These are phyloP conservation scores for Petrocephalus zakoni DNA, from an alignment of 2,113 vertebrate species.

Conservation along the genomic window DNA sequence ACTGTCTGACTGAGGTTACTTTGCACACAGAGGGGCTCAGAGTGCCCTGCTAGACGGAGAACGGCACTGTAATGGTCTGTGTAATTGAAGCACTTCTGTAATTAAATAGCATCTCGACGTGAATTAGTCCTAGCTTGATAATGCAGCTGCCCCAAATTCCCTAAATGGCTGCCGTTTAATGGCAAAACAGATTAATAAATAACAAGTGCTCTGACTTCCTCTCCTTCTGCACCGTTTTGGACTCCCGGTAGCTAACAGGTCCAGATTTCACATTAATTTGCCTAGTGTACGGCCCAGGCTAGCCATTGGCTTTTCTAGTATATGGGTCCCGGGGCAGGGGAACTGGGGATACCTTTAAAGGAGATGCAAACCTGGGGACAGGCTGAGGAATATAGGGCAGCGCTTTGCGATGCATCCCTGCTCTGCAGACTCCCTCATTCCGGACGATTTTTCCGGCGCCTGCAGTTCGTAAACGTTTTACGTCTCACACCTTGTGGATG, in stretches of 20 bases:
- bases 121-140: conserved; percentile 59
- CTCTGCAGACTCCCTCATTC: background rate
- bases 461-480: background rate
- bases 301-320: background rate
- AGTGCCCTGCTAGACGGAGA: conserved; percentile 20
- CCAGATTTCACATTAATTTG: background rate
- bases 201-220: conserved; percentile 29
- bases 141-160: conserved; percentile 42
- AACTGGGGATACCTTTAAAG: background rate
- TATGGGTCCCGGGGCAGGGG: background rate
- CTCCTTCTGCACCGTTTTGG: background rate
- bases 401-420: background rate
- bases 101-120: conserved; percentile 52
- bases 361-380: background rate
- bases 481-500: background rate
- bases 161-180: conserved; percentile 47
- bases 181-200: conserved; percentile 49
- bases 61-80: conserved; percentile 48
- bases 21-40: background rate
- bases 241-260: background rate
- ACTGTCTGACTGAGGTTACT: background rate
- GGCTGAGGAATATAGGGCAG: conserved; percentile 5
- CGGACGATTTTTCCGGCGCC: background rate
- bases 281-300: background rate
- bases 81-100: conserved; percentile 53